Evolutionary conservation across 2,113 vertebrate genomes (phyloP).

Genomic region (Asarcornis scutulata): DNA sequence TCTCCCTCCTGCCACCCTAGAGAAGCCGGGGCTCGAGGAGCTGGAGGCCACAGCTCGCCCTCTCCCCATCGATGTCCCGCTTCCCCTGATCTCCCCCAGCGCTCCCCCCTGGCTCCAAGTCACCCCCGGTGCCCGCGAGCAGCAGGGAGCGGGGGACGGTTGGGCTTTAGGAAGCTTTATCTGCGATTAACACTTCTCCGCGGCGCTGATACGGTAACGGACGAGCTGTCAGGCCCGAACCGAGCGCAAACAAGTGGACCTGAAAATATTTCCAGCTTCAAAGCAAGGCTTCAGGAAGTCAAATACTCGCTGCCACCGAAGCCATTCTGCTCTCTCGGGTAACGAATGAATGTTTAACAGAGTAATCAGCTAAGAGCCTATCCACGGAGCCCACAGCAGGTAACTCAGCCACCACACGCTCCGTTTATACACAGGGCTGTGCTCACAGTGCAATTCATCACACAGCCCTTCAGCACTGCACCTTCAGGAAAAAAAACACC

Average conservation of each 20-base stretch:
- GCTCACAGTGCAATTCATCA: not conserved
- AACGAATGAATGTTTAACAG: not conserved
- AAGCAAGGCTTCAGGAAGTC: not conserved
- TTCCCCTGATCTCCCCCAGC: too few species aligned
- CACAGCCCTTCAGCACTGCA: not conserved
- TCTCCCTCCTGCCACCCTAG: not conserved
- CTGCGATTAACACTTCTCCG: not conserved
- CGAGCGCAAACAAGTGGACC: not conserved
- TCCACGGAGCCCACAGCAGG: not conserved
- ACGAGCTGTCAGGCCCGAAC: not conserved
- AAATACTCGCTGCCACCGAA: not conserved
- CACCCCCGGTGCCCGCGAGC: fast-evolving
- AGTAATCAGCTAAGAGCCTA: not conserved
- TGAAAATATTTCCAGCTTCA: not conserved
- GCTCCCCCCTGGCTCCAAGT: not conserved
- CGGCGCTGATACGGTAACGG: not conserved
- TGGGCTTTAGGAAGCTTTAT: not conserved
- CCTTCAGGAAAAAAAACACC: not conserved
- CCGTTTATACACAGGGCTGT: not conserved
- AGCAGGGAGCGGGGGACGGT: too few species aligned
- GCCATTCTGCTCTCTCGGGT: not conserved
- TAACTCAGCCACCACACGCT: not conserved
- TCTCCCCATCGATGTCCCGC: too few species aligned
- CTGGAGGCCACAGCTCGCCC: too few species aligned
- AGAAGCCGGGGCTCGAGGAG: not conserved